Percentiles rank a stretch among this genome's conserved stretches.
Conservation (phyloP, 2,888 invertebrate species). For the Acanthosepion lycidas region DNA sequence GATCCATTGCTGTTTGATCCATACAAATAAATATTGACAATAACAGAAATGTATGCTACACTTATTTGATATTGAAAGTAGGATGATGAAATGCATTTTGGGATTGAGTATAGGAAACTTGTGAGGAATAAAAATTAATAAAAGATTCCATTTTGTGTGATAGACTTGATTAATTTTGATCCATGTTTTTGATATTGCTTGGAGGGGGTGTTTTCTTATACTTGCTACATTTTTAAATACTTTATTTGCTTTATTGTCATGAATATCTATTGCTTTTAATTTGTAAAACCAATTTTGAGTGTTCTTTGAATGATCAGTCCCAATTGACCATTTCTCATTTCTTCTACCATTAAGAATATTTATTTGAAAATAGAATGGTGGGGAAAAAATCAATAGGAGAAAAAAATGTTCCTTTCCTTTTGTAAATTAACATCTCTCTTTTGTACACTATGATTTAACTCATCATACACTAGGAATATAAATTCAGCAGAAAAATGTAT, state of each 20-base stretch:
- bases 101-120: not conserved
- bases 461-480: not conserved
- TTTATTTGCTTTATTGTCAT: not conserved
- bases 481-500: not conserved
- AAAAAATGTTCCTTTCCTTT: not conserved
- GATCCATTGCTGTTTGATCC: too few species aligned
- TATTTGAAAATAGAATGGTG: not conserved
- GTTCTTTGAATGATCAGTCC: constrained; percentile 33
- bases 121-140: not conserved
- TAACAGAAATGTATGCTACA: not conserved
- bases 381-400: not conserved
- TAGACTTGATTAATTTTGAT: not conserved
- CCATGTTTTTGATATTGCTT: not conserved
- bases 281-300: not conserved
- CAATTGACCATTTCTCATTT: not conserved
- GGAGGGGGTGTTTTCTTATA: not conserved
- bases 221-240: not conserved
- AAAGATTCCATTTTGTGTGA: not conserved
- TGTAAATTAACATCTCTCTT: not conserved
- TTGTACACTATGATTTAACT: not conserved
- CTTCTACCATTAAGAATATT: constrained; percentile 8
- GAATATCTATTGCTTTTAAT: constrained; percentile 33
- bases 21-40: not conserved
- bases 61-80: not conserved
- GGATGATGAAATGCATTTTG: not conserved